Conservation (phyloP, 1,140 invertebrate genomes). For the Tetramorium simillimum region DNA sequence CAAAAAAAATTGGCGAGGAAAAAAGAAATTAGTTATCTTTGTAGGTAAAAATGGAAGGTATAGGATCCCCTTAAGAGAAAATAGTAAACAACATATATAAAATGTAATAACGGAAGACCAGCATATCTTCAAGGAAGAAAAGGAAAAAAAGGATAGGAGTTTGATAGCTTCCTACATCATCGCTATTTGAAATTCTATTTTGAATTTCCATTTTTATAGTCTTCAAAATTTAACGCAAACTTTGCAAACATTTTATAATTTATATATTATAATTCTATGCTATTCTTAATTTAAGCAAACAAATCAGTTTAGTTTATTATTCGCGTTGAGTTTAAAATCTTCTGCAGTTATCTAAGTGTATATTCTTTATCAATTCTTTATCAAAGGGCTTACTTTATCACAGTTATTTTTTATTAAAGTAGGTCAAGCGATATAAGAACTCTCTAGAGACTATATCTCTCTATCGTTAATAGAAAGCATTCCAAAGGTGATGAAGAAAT, state of each 20-base stretch:
- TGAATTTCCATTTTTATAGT: not conserved
- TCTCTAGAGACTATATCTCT: not conserved
- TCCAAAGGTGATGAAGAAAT: not conserved
- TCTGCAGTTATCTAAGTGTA: not conserved
- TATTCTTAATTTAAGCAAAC: not conserved
- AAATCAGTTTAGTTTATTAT: not conserved
- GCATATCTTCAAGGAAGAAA: no score
- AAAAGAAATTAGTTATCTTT: no score
- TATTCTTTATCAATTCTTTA: conserved; percentile 8
- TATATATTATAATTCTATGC: not conserved
- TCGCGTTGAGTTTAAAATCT: not conserved
- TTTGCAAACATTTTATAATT: not conserved
- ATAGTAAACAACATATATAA: no score
- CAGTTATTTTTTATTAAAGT: conserved; percentile 20
- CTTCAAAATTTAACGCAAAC: not conserved
- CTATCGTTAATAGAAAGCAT: not conserved
- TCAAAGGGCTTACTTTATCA: conserved; percentile 13
- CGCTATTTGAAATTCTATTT: not conserved
- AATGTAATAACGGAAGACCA: no score
- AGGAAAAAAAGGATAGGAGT: no score
- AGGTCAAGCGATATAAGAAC: conserved; percentile 33
- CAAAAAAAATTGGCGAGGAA: no score
- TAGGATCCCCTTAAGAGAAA: no score
- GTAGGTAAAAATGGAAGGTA: no score
- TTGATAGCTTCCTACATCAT: not conserved